phyloP scores from a whole-genome alignment of 2,888 invertebrate genomes.

The Conchocele bisecta region DNA sequence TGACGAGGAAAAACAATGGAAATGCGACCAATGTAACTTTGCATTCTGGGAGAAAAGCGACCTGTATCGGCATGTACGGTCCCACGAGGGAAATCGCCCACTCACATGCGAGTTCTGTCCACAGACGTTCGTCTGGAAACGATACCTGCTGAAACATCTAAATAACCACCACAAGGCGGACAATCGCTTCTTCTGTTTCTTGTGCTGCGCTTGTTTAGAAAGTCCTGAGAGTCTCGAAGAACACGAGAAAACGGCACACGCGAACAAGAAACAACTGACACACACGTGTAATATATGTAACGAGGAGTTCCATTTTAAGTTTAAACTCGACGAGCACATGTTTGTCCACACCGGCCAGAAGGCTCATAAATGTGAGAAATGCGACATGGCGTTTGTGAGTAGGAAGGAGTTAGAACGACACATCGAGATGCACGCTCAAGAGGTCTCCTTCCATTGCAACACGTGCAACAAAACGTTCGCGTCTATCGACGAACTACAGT shows the following conservation, averaged over 20 bases:
- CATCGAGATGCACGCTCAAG: conserved; percentile 44
- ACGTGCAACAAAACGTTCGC: conserved; percentile 53
- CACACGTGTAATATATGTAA: conserved; percentile 47
- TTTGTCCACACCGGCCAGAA: conserved; percentile 50
- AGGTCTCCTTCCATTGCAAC: conserved; percentile 53
- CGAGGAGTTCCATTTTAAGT: conserved; percentile 55
- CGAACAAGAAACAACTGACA: conserved; percentile 40
- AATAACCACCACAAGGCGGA: conserved; percentile 46
- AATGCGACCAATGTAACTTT: conserved; percentile 53
- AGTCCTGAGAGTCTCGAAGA: conserved; percentile 26
- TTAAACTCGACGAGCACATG: conserved; percentile 55
- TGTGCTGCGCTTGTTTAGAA: conserved; percentile 31
- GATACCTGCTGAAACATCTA: conserved; percentile 53
- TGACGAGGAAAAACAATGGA: conserved; percentile 51
- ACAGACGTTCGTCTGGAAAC: conserved; percentile 58
- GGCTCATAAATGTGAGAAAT: conserved; percentile 53
- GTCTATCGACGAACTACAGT: conserved; percentile 48
- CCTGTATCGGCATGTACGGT: conserved; percentile 48
- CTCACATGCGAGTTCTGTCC: conserved; percentile 51
- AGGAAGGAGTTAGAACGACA: conserved; percentile 52
- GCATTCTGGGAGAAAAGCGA: conserved; percentile 60
- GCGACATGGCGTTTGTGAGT: conserved; percentile 40
- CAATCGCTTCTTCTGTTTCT: conserved; percentile 38
- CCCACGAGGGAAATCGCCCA: conserved; percentile 56
- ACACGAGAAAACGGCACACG: conserved; percentile 34